phyloP scores from a whole-genome alignment of 2,888 invertebrate species.

The Nasonovia ribisnigri region DNA sequence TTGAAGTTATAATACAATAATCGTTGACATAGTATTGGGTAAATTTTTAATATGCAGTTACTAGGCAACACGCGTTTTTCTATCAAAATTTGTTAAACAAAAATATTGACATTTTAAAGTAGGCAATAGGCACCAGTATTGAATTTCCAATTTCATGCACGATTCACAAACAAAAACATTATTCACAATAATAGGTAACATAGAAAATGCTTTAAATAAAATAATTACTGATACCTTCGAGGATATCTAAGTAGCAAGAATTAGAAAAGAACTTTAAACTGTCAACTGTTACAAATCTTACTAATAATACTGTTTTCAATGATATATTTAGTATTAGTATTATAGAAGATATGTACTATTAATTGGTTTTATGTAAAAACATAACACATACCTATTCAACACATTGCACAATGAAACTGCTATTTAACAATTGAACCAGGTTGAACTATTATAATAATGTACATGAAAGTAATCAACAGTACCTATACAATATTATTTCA shows the following conservation, averaged over 20 bases:
- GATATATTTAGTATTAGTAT: background rate
- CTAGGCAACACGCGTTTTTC: too few species aligned
- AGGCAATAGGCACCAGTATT: too few species aligned
- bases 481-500: slow-evolving; percentile 21
- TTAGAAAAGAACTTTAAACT: background rate
- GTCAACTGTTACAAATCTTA: background rate
- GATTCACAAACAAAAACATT: background rate
- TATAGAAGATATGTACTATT: background rate
- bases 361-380: background rate
- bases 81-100: too few species aligned
- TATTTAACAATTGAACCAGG: slow-evolving; percentile 21
- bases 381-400: background rate
- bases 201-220: background rate
- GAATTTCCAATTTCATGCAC: background rate
- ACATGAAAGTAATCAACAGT: slow-evolving; percentile 47
- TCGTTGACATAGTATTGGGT: too few species aligned
- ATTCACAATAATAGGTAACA: background rate
- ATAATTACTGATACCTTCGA: background rate
- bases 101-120: too few species aligned
- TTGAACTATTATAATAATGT: slow-evolving; percentile 26
- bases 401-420: slow-evolving; percentile 24
- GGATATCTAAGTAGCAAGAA: background rate
- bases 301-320: background rate
- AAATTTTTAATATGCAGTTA: too few species aligned
- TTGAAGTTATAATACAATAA: too few species aligned